phyloP scores from a whole-genome alignment of 2,113 vertebrate species.

The Syngnathus scovelli region DNA sequence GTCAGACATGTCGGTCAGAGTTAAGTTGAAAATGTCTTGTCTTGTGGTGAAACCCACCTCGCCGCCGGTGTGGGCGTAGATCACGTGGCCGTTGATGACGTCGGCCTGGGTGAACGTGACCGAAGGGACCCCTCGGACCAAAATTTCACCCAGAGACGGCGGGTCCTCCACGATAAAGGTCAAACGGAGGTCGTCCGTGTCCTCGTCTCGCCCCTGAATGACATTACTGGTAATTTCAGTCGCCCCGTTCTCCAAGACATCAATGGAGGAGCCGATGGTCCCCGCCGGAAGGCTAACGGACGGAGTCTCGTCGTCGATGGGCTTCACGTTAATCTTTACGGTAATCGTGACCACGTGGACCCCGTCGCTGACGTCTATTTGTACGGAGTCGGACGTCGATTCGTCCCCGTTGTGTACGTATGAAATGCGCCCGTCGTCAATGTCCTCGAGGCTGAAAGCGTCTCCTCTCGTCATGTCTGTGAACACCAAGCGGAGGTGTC shows the following conservation, averaged over 20 bases:
- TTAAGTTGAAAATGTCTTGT: conserved; percentile 86
- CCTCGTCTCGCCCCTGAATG: conserved; percentile 79
- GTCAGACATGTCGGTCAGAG: conserved; percentile 83
- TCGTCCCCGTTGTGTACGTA: conserved; percentile 82
- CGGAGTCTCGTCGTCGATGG: conserved; percentile 78
- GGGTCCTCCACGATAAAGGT: conserved; percentile 85
- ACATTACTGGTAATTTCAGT: conserved; percentile 86
- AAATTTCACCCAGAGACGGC: conserved; percentile 79
- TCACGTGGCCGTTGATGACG: conserved; percentile 83
- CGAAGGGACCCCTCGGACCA: conserved; percentile 77
- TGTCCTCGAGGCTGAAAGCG: conserved; percentile 79
- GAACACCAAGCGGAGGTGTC: conserved; percentile 73
- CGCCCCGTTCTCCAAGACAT: conserved; percentile 86
- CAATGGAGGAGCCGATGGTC: conserved; percentile 83
- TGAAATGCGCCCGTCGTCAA: conserved; percentile 75
- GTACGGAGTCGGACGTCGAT: conserved; percentile 74
- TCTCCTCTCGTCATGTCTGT: conserved; percentile 73
- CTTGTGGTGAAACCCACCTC: conserved; percentile 83
- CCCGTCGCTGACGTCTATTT: conserved; percentile 86
- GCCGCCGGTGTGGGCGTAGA: conserved; percentile 84
- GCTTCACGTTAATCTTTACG: conserved; percentile 78
- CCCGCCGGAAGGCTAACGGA: conserved; percentile 74
- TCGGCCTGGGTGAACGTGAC: conserved; percentile 86
- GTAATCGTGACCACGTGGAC: conserved; percentile 86
- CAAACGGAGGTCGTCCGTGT: conserved; percentile 85